Conservation (phyloP, 2,888 invertebrate genomes). For the Drosophila formosana region DNA sequence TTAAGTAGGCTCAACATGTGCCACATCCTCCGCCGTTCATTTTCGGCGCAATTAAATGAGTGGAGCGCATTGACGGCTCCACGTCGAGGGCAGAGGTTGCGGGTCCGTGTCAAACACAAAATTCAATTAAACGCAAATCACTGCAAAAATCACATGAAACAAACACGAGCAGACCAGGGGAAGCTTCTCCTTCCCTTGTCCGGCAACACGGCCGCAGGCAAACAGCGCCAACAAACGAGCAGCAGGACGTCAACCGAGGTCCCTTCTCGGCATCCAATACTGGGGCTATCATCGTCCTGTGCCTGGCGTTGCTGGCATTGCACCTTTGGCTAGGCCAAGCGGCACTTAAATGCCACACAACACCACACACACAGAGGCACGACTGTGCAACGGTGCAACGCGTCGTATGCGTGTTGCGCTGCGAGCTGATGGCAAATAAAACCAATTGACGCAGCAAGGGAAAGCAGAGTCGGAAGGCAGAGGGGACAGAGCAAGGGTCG, state of each 20-base stretch:
- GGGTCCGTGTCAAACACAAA: conserved; percentile 63
- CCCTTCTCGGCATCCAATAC: background rate
- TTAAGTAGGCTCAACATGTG: conserved; percentile 64
- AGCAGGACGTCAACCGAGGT: conserved; percentile 14
- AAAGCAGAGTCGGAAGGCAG: background rate
- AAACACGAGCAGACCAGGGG: conserved; percentile 8
- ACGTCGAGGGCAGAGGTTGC: background rate
- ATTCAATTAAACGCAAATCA: conserved; percentile 79
- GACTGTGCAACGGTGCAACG: conserved; percentile 44
- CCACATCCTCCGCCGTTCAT: conserved; percentile 9
- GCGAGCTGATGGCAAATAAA: conserved; percentile 74
- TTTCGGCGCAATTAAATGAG: conserved; percentile 60
- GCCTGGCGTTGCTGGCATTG: conserved; percentile 25
- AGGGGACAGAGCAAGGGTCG: background rate
- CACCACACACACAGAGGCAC: conserved; percentile 18
- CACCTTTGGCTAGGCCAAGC: conserved; percentile 53
- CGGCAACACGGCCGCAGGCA: conserved; percentile 21
- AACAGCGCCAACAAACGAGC: conserved; percentile 37
- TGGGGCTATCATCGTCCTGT: conserved; percentile 35
- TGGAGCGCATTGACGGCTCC: conserved; percentile 36
- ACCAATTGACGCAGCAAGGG: conserved; percentile 42
- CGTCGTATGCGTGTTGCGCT: conserved; percentile 62
- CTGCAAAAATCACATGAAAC: conserved; percentile 65
- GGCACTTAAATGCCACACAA: conserved; percentile 59
- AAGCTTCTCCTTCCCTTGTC: background rate